Evolutionary conservation across 2,113 vertebrate genomes (phyloP), one percentile per base, ranked within the genome.

Genomic region (Empidonax traillii): DNA sequence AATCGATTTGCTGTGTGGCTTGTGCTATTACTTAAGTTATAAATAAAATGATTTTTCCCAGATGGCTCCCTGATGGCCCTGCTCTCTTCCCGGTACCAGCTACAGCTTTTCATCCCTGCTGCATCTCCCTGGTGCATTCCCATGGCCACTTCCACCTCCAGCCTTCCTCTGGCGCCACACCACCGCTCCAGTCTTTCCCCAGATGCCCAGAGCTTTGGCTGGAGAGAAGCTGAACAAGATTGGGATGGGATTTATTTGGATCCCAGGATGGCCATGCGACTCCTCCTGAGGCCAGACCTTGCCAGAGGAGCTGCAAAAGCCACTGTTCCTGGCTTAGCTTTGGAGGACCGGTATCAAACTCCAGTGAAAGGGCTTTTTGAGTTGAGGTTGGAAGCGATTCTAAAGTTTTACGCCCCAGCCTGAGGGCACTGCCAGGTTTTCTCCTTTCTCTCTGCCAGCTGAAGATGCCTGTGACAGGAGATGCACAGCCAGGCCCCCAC

Each of bases 11-110:
- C 95, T 97, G 88, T 96, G 95, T 97, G 96, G 93, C 96, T 97
- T 96, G 96, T 90, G 96, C 97, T 97, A 96, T 97, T 97, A 97
- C 97, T 97, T 97, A 97, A 97, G 97, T 97, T 97, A 97, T 97
- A 97, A 97, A 97, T 97, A 97, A 97, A 97, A 97, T 96, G 95
- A 97, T 97, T 97, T 97, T 93, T 94, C 95, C 97, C 96, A 94
- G 94, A 97, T 97, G 96, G 97, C 92, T 97, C 95, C 96, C 97
- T 28, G 58, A 95, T 97, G 97, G 94, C 97, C 79, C 76, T 23
- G 82, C 89, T 33, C 94, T 96, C 89, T 91, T 93, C 90, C 86
- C 15, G 0, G 87, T 59, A 67, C 90, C 95, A 79, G 89, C 92
- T 35, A 58, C 91, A 77, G 96, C 92, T 91, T 94, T 93, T 58